Conservation (phyloP, 2,797 vertebrate species). For the Danio kyathit region DNA sequence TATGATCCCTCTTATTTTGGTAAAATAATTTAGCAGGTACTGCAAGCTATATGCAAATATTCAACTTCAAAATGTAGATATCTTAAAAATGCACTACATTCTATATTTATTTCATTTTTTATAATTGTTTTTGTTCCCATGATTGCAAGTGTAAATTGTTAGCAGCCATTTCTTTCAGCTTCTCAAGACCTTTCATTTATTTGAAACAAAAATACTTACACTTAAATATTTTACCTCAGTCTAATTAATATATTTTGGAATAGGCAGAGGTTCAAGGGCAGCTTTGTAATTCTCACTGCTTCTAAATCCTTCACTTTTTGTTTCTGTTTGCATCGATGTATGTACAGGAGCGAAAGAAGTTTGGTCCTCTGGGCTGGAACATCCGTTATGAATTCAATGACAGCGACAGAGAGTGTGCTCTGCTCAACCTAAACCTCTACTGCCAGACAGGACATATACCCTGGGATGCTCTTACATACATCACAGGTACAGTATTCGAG, state of each 20-base stretch:
- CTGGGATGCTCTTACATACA: conserved; percentile 82
- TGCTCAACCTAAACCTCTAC: conserved; percentile 84
- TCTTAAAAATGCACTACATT: too few species aligned
- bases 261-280: neutral
- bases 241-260: neutral
- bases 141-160: neutral
- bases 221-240: neutral
- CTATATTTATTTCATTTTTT: too few species aligned
- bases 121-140: neutral
- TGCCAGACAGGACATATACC: conserved; percentile 79
- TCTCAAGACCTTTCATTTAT: too few species aligned
- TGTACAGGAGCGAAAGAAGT: conserved; percentile 84
- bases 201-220: neutral
- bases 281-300: neutral
- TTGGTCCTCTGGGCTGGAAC: conserved; percentile 87
- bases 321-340: conserved; percentile 40
- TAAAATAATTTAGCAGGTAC: too few species aligned
- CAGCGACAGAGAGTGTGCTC: conserved; percentile 85
- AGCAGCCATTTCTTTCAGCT: neutral
- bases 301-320: neutral
- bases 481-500: conserved; percentile 72
- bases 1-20: too few species aligned
- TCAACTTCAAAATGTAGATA: too few species aligned
- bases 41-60: too few species aligned
- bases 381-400: conserved; percentile 87